These are phyloP conservation scores for Bombus difficillimus DNA, from an alignment of 1,140 invertebrate genomes.

Conservation along the genomic window DNA sequence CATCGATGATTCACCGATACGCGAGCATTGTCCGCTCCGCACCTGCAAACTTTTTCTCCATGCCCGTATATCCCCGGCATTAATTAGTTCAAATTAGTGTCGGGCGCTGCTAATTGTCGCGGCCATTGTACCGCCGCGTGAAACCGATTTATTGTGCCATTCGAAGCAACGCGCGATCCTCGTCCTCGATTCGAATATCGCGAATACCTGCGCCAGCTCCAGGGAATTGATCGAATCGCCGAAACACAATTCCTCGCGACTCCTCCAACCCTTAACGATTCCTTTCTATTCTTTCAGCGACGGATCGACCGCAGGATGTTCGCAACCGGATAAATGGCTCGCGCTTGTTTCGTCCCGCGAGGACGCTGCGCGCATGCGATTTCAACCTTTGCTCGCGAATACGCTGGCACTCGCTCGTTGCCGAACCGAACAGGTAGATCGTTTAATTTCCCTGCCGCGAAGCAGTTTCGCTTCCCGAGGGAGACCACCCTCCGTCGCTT, in stretches of 20 bases:
- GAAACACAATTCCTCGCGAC: slow-evolving; percentile 27
- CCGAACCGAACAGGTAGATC: slow-evolving; percentile 17
- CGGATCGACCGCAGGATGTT: background rate
- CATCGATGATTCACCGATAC: slow-evolving; percentile 59
- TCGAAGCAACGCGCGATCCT: slow-evolving; percentile 13
- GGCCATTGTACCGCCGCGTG: slow-evolving; percentile 59
- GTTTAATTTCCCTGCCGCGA: slow-evolving; percentile 24
- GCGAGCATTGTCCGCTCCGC: slow-evolving; percentile 33
- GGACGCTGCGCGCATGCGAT: background rate
- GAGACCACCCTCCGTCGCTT: slow-evolving; percentile 6
- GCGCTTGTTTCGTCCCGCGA: slow-evolving; percentile 15
- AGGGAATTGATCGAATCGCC: slow-evolving; percentile 47
- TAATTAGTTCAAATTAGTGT: slow-evolving; percentile 69
- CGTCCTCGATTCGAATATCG: slow-evolving; percentile 40
- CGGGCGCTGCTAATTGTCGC: slow-evolving; percentile 64
- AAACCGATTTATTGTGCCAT: slow-evolving; percentile 68
- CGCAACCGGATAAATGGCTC: slow-evolving; percentile 31
- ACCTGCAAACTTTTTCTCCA: slow-evolving; percentile 55
- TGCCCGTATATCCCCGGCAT: slow-evolving; percentile 42
- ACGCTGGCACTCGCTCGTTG: background rate
- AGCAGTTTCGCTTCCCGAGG: slow-evolving; percentile 11
- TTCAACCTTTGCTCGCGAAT: background rate
- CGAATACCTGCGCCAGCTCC: slow-evolving; percentile 3
- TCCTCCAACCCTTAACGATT: slow-evolving; percentile 42
- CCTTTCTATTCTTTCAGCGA: background rate